Evolutionary conservation across 2,113 vertebrate genomes (phyloP).

Genomic region (Lucifuga dentata): DNA sequence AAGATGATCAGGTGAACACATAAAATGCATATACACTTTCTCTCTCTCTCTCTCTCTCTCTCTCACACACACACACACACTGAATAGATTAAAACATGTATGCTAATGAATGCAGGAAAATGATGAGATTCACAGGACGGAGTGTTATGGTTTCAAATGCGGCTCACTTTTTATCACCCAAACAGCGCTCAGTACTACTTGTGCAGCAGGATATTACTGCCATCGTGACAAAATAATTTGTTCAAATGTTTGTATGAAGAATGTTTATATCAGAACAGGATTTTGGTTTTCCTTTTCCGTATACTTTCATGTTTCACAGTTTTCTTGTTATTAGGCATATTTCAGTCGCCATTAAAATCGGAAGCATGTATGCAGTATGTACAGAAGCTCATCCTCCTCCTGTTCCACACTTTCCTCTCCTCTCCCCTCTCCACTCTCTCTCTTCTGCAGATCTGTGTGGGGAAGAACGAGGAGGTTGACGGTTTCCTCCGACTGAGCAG

Average conservation of each 20-base stretch:
- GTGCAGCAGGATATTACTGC: too few species aligned
- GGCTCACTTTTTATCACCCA: conserved; percentile 21
- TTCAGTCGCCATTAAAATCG: too few species aligned
- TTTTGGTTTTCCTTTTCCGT: too few species aligned
- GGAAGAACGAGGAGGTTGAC: conserved; percentile 85
- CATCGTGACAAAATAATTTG: too few species aligned
- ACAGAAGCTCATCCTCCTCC: too few species aligned
- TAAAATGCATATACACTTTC: conserved; percentile 5
- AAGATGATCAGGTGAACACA: conserved; percentile 89
- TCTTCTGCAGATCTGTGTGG: conserved; percentile 86
- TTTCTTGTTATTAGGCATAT: too few species aligned
- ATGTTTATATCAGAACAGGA: too few species aligned
- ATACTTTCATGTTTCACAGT: too few species aligned
- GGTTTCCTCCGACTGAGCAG: conserved; percentile 89
- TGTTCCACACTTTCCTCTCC: not conserved
- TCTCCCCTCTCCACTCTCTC: not conserved
- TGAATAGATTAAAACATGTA: conserved; percentile 29
- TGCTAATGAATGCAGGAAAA: conserved; percentile 70
- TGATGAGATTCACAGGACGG: conserved; percentile 54
- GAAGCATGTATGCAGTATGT: too few species aligned
- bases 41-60: not conserved
- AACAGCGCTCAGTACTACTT: too few species aligned
- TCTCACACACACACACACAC: not conserved
- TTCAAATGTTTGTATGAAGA: too few species aligned
- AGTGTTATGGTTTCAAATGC: conserved; percentile 21